A percentile compares a stretch with the other conserved stretches of the same genome.
These are phyloP conservation scores for Channa maculata DNA, from an alignment of 2,113 vertebrate genomes.

Conservation along the genomic window DNA sequence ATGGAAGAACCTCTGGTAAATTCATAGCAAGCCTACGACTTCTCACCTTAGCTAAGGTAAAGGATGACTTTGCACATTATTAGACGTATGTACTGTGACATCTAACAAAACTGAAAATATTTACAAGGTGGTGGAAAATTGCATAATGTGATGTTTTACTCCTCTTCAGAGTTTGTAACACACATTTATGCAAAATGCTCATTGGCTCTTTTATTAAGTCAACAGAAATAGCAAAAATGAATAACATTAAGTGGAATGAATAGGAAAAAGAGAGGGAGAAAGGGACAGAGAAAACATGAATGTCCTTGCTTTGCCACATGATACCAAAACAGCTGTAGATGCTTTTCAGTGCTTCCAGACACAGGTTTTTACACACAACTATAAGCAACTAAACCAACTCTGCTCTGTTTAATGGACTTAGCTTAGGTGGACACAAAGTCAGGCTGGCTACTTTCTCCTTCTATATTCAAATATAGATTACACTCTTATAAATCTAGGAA, in stretches of 20 bases:
- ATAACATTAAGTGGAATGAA: slow-evolving; percentile 1
- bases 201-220: too few relatives aligned
- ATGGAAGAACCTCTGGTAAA: slow-evolving; percentile 53
- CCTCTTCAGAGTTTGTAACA: slow-evolving; percentile 8
- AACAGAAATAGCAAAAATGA: not conserved
- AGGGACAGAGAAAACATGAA: not conserved
- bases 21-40: slow-evolving; percentile 57
- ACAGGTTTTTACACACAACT: slow-evolving; percentile 65
- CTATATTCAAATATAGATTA: too few relatives aligned
- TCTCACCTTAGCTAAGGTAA: slow-evolving; percentile 62
- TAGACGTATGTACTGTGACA: slow-evolving; percentile 43
- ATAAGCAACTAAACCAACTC: slow-evolving; percentile 53
- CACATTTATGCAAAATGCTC: too few relatives aligned
- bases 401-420: slow-evolving; percentile 36
- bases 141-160: slow-evolving; percentile 5
- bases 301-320: slow-evolving; percentile 67
- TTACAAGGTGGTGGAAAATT: slow-evolving; percentile 54
- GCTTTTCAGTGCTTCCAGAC: slow-evolving; percentile 77
- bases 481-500: too few relatives aligned
- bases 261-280: not conserved
- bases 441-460: not conserved
- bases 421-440: not conserved
- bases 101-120: slow-evolving; percentile 44
- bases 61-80: slow-evolving; percentile 55
- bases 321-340: slow-evolving; percentile 86